Conservation (phyloP, 1,140 invertebrate species). For the Apis dorsata region DNA sequence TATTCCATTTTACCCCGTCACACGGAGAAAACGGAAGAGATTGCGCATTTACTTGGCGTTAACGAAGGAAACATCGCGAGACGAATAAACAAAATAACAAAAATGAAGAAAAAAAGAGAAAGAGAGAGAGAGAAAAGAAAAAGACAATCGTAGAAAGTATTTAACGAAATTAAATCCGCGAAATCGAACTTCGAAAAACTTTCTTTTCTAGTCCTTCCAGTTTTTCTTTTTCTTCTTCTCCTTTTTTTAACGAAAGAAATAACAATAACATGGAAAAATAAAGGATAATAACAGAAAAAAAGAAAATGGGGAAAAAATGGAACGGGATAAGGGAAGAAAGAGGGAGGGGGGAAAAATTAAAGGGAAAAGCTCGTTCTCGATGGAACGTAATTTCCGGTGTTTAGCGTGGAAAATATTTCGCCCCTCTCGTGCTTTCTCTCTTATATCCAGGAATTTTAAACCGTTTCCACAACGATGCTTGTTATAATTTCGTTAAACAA, state of each 20-base stretch:
- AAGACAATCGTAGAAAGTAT: not conserved
- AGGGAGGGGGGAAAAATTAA: not conserved
- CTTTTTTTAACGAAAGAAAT: not conserved
- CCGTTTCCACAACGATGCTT: not conserved
- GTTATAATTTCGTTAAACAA: slow-evolving; percentile 39
- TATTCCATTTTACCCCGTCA: slow-evolving; percentile 18
- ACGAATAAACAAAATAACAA: slow-evolving; percentile 15
- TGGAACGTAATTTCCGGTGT: slow-evolving; percentile 22
- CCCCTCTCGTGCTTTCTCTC: no score
- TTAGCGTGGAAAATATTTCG: slow-evolving; percentile 25
- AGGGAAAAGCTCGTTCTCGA: slow-evolving; percentile 24
- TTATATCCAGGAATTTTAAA: not conserved
- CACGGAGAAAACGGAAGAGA: not conserved
- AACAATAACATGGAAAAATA: not conserved
- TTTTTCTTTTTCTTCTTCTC: not conserved
- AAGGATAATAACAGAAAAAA: not conserved
- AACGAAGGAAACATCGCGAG: slow-evolving; percentile 11
- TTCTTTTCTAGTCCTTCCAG: not conserved
- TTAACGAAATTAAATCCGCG: slow-evolving; percentile 33
- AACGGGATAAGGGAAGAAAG: not conserved
- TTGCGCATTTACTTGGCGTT: slow-evolving; percentile 6
- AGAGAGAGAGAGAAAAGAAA: not conserved
- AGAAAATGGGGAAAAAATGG: not conserved
- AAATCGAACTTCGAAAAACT: slow-evolving; percentile 19
- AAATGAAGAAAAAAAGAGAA: not conserved